phyloP scores from a whole-genome alignment of 2,113 vertebrate species.

The Grus americana region DNA sequence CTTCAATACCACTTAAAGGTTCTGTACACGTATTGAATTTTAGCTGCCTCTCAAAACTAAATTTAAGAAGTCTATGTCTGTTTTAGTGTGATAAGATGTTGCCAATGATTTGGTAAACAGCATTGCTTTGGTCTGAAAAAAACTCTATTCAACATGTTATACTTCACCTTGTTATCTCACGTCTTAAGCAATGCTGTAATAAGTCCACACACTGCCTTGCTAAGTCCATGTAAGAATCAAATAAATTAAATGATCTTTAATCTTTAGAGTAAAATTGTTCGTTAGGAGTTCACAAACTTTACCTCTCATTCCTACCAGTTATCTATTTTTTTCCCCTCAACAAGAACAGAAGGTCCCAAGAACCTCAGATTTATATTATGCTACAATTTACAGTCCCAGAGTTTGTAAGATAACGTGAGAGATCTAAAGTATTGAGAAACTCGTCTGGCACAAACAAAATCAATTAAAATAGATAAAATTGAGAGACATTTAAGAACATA shows the following conservation, averaged over 20 bases:
- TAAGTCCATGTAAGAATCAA: neutral
- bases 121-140: neutral
- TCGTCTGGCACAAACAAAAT: neutral
- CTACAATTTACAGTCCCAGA: neutral
- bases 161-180: neutral
- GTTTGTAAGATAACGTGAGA: neutral
- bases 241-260: neutral
- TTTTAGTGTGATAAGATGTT: conserved; percentile 55
- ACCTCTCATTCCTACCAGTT: neutral
- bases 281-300: neutral
- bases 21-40: conserved; percentile 3
- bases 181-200: conserved; percentile 14
- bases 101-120: conserved; percentile 26
- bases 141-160: neutral
- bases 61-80: conserved; percentile 21
- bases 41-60: conserved; percentile 37
- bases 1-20: conserved; percentile 25
- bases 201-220: neutral
- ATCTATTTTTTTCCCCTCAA: neutral
- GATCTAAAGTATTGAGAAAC: neutral
- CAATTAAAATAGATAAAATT: neutral
- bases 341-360: neutral
- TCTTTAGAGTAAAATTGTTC: neutral
- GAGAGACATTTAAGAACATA: neutral
- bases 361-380: neutral